phyloP scores from a whole-genome alignment of 2,113 vertebrate genomes.

The Cyprinodon brontotheroides region DNA sequence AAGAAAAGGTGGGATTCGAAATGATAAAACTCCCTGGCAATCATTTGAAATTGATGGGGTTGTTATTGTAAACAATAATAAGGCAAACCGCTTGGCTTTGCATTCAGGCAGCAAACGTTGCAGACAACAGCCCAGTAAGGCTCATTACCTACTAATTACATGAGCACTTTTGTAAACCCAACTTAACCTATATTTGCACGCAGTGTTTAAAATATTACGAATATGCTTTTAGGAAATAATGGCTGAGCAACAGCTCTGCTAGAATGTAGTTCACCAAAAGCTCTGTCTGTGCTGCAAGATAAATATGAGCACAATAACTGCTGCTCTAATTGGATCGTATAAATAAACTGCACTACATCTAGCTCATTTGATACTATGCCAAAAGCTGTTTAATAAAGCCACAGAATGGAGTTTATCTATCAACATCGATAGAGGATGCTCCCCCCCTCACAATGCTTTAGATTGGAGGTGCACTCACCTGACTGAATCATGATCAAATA shows the following conservation, averaged over 20 bases:
- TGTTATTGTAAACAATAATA: background rate
- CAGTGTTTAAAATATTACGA: background rate
- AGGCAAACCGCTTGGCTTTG: background rate
- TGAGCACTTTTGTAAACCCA: background rate
- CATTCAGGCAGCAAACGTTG: background rate
- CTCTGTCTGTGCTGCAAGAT: background rate
- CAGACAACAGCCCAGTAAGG: conserved; percentile 3
- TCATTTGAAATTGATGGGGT: background rate
- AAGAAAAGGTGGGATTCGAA: background rate
- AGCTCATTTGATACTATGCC: background rate
- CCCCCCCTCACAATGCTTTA: too few species aligned
- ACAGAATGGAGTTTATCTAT: background rate
- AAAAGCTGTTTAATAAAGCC: background rate
- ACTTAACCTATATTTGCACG: conserved; percentile 5
- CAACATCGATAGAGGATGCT: too few species aligned
- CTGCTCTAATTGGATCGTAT: background rate
- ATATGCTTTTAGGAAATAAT: background rate
- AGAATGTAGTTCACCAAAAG: background rate
- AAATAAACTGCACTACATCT: background rate
- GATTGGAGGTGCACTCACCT: too few species aligned
- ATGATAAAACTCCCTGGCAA: background rate
- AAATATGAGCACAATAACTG: background rate
- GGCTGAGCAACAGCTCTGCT: background rate
- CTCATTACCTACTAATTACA: conserved; percentile 4
- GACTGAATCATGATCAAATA: too few species aligned